phyloP scores from a whole-genome alignment of 1,140 invertebrate genomes.

The Drosophila murphyi region DNA sequence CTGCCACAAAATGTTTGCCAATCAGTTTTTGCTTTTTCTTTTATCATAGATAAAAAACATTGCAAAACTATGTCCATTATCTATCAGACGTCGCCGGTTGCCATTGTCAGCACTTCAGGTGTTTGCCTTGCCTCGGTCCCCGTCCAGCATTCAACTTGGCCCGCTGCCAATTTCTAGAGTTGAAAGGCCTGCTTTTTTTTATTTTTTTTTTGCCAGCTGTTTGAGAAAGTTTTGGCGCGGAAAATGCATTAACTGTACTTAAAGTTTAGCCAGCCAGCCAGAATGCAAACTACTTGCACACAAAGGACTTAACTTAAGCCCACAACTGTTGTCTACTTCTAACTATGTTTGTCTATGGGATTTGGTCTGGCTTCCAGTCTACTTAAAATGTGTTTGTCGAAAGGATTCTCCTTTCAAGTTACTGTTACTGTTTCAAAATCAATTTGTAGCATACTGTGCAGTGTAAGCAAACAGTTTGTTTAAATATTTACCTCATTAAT shows the following conservation, averaged over 20 bases:
- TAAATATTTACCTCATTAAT: slow-evolving; percentile 1
- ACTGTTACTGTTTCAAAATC: slow-evolving; percentile 7
- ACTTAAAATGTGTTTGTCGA: slow-evolving; percentile 1
- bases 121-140: neutral
- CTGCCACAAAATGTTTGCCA: slow-evolving; percentile 9
- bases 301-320: slow-evolving; percentile 7
- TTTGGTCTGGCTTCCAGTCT: neutral
- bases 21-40: slow-evolving; percentile 1
- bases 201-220: neutral
- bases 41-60: neutral
- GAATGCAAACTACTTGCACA: slow-evolving; percentile 3
- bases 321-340: neutral
- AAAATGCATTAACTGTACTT: slow-evolving; percentile 50
- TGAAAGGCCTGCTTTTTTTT: neutral
- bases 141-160: slow-evolving; percentile 1
- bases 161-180: slow-evolving; percentile 3
- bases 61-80: neutral
- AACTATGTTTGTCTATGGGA: neutral
- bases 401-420: slow-evolving; percentile 4
- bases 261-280: slow-evolving; percentile 34
- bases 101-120: slow-evolving; percentile 4
- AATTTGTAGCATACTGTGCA: neutral
- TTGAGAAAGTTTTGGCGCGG: slow-evolving; percentile 4
- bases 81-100: neutral
- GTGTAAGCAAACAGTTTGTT: slow-evolving; percentile 9